These are phyloP conservation scores for Lagocephalus sceleratus DNA, from an alignment of 2,797 vertebrate genomes.

Conservation along the genomic window DNA sequence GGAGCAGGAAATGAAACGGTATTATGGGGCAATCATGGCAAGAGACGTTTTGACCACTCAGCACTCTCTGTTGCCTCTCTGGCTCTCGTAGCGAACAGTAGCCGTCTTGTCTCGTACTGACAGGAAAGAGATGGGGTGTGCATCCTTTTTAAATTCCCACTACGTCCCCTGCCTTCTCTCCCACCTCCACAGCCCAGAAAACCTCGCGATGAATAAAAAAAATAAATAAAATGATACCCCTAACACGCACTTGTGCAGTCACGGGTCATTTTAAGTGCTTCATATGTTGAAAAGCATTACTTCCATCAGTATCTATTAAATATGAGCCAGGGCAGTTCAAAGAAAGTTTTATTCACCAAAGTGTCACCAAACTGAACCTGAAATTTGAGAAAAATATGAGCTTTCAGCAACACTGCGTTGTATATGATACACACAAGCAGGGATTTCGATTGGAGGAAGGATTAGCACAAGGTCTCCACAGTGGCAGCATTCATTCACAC, in stretches of 20 bases:
- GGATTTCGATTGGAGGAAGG: constrained; percentile 39
- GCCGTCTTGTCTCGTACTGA: constrained; percentile 68
- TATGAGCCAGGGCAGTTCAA: too few species aligned
- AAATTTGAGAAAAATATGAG: background rate
- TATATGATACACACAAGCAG: constrained; percentile 30
- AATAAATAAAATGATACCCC: constrained; percentile 24
- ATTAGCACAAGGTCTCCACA: constrained; percentile 66
- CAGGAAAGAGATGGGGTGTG: constrained; percentile 65
- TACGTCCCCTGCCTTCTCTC: constrained; percentile 51
- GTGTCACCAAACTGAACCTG: background rate
- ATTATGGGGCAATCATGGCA: constrained; percentile 71
- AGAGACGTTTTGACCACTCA: constrained; percentile 72
- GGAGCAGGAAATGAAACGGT: constrained; percentile 73
- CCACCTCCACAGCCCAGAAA: constrained; percentile 27
- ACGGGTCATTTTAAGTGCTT: constrained; percentile 26
- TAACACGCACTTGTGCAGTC: constrained; percentile 44
- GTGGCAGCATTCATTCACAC: constrained; percentile 74
- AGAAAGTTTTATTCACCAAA: constrained; percentile 11
- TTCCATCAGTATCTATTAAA: too few species aligned
- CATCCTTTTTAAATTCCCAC: constrained; percentile 68
- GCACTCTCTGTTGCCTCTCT: constrained; percentile 50
- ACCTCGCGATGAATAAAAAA: constrained; percentile 28
- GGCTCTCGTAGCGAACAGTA: constrained; percentile 58
- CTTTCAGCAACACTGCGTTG: constrained; percentile 7
- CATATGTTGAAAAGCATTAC: constrained; percentile 9